phyloP scores from a whole-genome alignment of 2,113 vertebrate species.

The Sminthopsis crassicaudata region DNA sequence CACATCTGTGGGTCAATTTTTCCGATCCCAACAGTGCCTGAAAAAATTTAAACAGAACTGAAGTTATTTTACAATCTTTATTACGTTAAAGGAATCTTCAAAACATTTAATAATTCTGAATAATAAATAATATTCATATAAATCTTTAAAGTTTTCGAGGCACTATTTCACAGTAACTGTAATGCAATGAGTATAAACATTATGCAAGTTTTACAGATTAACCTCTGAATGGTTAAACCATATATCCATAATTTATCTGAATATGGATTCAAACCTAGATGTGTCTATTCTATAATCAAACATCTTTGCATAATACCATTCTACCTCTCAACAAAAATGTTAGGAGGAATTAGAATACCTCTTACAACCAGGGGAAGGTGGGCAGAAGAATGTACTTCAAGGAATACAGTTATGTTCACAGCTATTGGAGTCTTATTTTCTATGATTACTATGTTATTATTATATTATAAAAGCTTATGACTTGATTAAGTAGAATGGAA shows the following conservation, averaged over 20 bases:
- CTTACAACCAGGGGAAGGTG: background rate
- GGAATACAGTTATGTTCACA: background rate
- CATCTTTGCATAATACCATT: background rate
- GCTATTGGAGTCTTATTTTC: background rate
- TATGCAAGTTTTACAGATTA: background rate
- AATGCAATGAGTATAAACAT: background rate
- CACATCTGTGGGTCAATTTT: background rate
- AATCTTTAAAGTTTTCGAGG: background rate
- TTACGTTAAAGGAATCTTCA: background rate
- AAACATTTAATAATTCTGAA: background rate
- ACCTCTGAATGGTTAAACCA: background rate
- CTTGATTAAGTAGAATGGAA: background rate
- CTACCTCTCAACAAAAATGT: no score
- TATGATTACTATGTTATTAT: background rate
- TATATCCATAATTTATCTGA: background rate
- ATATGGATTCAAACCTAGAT: background rate
- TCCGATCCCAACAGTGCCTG: constrained; percentile 65
- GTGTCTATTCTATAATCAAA: background rate
- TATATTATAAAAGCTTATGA: background rate
- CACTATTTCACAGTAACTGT: background rate
- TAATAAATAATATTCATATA: background rate
- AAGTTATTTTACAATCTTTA: constrained; percentile 43
- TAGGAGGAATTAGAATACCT: background rate
- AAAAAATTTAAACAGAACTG: constrained; percentile 64
- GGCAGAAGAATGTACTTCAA: background rate